phyloP scores from a whole-genome alignment of 2,113 vertebrate genomes.

The Etheostoma cragini region DNA sequence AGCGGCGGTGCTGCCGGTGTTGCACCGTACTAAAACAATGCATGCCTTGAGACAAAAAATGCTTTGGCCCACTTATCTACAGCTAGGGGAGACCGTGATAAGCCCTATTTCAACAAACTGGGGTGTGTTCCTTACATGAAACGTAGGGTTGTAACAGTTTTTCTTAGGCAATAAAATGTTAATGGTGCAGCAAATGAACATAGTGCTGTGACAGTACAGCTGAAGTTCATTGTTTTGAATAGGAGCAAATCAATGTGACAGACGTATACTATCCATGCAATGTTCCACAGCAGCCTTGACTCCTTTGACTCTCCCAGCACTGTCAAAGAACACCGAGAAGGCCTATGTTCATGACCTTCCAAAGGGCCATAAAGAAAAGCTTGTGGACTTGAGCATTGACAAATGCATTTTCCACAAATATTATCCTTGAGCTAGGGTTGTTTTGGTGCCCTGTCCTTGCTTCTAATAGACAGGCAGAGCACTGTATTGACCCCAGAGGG shows the following conservation, averaged over 20 bases:
- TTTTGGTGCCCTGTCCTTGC: constrained; percentile 26
- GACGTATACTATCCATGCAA: neutral
- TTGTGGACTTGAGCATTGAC: neutral
- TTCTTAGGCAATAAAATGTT: neutral
- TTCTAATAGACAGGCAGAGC: neutral
- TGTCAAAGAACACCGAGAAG: neutral
- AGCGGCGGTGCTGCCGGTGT: no score
- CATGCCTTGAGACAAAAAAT: no score
- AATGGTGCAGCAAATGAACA: no score
- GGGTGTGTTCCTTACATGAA: neutral
- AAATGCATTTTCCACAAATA: constrained; percentile 5
- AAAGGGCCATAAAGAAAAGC: constrained; percentile 47
- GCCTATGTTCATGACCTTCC: constrained; percentile 26
- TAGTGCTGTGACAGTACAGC: neutral
- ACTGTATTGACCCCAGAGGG: constrained; percentile 30
- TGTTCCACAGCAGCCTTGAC: constrained; percentile 24
- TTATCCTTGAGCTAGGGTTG: constrained; percentile 30
- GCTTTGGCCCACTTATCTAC: no score
- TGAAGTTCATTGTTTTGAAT: constrained; percentile 19
- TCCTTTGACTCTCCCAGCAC: constrained; percentile 5
- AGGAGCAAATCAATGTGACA: neutral
- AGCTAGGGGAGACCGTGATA: no score
- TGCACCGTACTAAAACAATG: no score
- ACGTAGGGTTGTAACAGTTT: neutral
- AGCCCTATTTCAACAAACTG: no score